Percentiles rank a stretch among this genome's conserved stretches.
Conservation (phyloP, 2,888 invertebrate species). For the Maniola hyperantus region DNA sequence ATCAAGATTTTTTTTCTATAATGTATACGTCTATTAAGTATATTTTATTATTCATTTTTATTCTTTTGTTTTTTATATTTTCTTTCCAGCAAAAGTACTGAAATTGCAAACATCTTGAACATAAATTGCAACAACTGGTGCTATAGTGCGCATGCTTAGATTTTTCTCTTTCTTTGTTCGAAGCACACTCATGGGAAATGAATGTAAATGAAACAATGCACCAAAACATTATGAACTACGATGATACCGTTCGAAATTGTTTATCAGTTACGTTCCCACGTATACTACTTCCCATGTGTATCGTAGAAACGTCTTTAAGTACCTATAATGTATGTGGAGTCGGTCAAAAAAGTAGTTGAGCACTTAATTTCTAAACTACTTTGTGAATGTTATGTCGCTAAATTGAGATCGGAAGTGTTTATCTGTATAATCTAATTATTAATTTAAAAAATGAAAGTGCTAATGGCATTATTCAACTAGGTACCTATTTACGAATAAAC, state of each 20-base stretch:
- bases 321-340: not conserved
- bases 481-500: not conserved
- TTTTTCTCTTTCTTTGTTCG: constrained; percentile 56
- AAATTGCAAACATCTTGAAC: not conserved
- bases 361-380: not conserved
- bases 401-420: constrained; percentile 5
- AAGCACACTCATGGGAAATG: constrained; percentile 52
- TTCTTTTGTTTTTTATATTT: no score
- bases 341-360: not conserved
- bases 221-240: constrained; percentile 40
- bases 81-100: not conserved
- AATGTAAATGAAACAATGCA: constrained; percentile 39
- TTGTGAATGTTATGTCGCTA: not conserved
- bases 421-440: not conserved
- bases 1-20: no score
- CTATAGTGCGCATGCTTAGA: not conserved
- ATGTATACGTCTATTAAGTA: no score
- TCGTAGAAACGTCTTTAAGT: constrained; percentile 30
- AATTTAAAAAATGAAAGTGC: not conserved
- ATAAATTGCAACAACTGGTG: not conserved
- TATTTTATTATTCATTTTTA: no score
- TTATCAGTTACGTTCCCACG: constrained; percentile 60
- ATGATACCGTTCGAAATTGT: constrained; percentile 54
- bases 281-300: constrained; percentile 59
- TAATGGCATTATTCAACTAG: not conserved